phyloP scores from a whole-genome alignment of 2,888 invertebrate species.

The Mesorhabditis spiculigera region DNA sequence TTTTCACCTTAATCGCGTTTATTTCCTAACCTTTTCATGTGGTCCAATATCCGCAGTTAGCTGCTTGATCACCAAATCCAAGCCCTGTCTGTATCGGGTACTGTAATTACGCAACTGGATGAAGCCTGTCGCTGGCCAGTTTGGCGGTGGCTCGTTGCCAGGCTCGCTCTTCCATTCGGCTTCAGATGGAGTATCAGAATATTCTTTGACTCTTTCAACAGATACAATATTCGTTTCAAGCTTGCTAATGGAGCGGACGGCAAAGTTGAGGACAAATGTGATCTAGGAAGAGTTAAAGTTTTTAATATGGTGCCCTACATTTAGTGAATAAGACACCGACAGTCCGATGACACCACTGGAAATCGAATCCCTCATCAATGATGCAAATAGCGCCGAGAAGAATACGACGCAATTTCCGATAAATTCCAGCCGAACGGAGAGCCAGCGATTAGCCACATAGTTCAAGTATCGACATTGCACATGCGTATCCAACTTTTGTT shows the following conservation, averaged over 20 bases:
- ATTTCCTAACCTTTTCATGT: constrained; percentile 64
- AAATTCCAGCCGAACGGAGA: constrained; percentile 89
- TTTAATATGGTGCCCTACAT: constrained; percentile 25
- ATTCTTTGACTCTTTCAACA: constrained; percentile 72
- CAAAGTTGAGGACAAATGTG: constrained; percentile 90
- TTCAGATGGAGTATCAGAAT: constrained; percentile 48
- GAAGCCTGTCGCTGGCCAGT: constrained; percentile 80
- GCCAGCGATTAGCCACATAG: constrained; percentile 68
- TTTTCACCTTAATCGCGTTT: neutral
- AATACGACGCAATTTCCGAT: constrained; percentile 92
- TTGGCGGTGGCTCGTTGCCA: constrained; percentile 66
- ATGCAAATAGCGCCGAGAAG: constrained; percentile 87
- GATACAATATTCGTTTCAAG: constrained; percentile 96
- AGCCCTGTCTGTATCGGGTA: constrained; percentile 76
- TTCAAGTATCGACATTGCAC: constrained; percentile 55
- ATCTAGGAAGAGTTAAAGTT: constrained; percentile 66
- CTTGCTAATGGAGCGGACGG: constrained; percentile 92
- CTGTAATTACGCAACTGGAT: constrained; percentile 78
- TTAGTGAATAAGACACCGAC: constrained; percentile 64
- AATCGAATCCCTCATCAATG: constrained; percentile 66
- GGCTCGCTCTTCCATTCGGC: constrained; percentile 20
- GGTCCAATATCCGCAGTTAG: constrained; percentile 65
- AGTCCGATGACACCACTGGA: constrained; percentile 65
- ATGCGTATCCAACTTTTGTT: constrained; percentile 55
- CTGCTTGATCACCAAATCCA: constrained; percentile 65